phyloP scores from a whole-genome alignment of 2,888 invertebrate species.

The Diarsia rubi region DNA sequence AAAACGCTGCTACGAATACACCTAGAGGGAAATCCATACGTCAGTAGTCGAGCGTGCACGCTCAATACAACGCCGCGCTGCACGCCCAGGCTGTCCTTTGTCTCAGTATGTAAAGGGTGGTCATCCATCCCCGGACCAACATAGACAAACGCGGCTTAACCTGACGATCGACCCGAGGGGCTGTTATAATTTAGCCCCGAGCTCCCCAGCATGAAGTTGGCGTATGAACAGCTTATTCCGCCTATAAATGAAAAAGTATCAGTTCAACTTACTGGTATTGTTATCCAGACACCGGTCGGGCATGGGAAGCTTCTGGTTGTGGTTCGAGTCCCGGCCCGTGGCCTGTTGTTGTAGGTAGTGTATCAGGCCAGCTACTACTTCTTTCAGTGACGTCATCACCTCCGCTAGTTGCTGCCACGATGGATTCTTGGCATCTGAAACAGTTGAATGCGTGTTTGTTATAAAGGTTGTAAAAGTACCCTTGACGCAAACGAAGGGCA shows the following conservation, averaged over 20 bases:
- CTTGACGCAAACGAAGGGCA: too few species aligned
- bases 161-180: too few species aligned
- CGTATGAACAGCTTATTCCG: background rate
- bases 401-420: conserved; percentile 83
- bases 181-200: too few species aligned
- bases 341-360: conserved; percentile 83
- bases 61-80: too few species aligned
- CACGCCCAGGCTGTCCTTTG: too few species aligned
- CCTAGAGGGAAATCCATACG: too few species aligned
- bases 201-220: too few species aligned
- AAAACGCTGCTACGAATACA: too few species aligned
- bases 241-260: background rate
- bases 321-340: conserved; percentile 78
- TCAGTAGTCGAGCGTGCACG: too few species aligned
- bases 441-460: background rate
- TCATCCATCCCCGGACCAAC: too few species aligned
- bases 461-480: background rate
- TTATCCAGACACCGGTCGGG: conserved; percentile 90
- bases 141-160: too few species aligned
- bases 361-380: conserved; percentile 82
- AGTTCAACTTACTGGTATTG: conserved; percentile 74
- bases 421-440: conserved; percentile 82
- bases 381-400: conserved; percentile 83
- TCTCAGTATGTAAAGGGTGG: too few species aligned
- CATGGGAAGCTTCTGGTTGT: conserved; percentile 89